Evolutionary conservation across 2,113 vertebrate species (phyloP).

Genomic region (Ptilonorhynchus violaceus): DNA sequence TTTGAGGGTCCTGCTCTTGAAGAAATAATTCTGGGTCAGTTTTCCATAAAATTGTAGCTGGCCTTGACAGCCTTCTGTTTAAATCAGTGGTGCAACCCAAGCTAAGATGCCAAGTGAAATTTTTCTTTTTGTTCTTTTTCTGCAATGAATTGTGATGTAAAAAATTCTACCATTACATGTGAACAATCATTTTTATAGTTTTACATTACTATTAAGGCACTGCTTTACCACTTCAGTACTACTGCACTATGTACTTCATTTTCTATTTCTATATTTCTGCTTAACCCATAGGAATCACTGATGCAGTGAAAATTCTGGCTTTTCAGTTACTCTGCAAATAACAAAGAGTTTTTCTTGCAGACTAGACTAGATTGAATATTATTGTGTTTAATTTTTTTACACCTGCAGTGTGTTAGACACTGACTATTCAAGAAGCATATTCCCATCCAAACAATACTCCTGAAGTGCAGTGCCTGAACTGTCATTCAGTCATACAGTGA

Average conservation of each 20-base stretch:
- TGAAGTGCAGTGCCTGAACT: not conserved
- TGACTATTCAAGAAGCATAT: not conserved
- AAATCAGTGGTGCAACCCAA: not conserved
- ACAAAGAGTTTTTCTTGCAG: not conserved
- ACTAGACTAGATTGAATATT: not conserved
- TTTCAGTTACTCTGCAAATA: not conserved
- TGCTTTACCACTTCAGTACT: not conserved
- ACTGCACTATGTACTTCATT: not conserved
- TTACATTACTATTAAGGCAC: not conserved
- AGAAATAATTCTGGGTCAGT: not conserved
- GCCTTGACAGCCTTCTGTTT: not conserved
- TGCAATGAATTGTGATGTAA: not conserved
- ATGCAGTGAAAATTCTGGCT: not conserved
- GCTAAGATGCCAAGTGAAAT: not conserved
- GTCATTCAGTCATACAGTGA: not conserved
- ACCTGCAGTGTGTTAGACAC: not conserved
- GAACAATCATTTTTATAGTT: not conserved
- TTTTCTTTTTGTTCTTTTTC: not conserved
- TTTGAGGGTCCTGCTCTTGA: not conserved
- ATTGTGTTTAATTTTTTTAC: not conserved
- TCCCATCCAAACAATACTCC: not conserved
- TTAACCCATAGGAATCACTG: not conserved
- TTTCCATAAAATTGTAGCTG: not conserved
- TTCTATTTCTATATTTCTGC: not conserved
- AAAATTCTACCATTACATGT: not conserved